These are phyloP conservation scores for Megalopta genalis DNA, from an alignment of 1,140 invertebrate genomes.

Conservation along the genomic window DNA sequence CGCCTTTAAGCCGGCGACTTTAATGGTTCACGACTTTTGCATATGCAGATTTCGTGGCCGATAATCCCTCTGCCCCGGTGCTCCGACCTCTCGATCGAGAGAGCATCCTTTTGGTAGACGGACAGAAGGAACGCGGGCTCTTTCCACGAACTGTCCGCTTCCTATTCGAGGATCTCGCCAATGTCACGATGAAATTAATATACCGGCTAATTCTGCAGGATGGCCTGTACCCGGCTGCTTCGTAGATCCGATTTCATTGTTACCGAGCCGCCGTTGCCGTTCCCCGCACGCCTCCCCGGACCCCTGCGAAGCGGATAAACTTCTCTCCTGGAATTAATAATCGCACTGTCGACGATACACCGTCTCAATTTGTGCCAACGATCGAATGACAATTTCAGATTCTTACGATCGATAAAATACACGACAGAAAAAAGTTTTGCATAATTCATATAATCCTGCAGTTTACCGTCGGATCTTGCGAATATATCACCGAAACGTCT, in stretches of 20 bases:
- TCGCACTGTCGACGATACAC: no score
- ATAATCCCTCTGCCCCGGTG: conserved; percentile 70
- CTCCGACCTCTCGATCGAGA: conserved; percentile 62
- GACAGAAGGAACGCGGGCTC: neutral
- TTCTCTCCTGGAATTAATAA: neutral
- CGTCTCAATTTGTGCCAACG: no score
- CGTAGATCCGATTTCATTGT: conserved; percentile 9
- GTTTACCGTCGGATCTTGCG: no score
- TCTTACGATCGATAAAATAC: no score
- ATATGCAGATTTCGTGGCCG: conserved; percentile 76
- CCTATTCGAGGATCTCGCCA: conserved; percentile 19
- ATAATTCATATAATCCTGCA: no score
- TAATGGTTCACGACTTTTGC: conserved; percentile 76
- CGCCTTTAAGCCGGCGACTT: conserved; percentile 66
- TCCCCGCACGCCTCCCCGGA: neutral
- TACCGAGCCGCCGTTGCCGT: neutral
- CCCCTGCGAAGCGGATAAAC: neutral
- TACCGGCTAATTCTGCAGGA: neutral
- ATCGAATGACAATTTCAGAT: no score
- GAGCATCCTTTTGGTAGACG: conserved; percentile 45
- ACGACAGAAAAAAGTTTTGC: no score
- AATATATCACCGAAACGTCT: no score
- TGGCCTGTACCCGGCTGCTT: neutral
- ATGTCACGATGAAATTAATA: conserved; percentile 42
- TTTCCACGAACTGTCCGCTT: conserved; percentile 44